These are phyloP conservation scores for Larimichthys polyactis DNA, from an alignment of 2,113 vertebrate genomes.

Conservation along the genomic window DNA sequence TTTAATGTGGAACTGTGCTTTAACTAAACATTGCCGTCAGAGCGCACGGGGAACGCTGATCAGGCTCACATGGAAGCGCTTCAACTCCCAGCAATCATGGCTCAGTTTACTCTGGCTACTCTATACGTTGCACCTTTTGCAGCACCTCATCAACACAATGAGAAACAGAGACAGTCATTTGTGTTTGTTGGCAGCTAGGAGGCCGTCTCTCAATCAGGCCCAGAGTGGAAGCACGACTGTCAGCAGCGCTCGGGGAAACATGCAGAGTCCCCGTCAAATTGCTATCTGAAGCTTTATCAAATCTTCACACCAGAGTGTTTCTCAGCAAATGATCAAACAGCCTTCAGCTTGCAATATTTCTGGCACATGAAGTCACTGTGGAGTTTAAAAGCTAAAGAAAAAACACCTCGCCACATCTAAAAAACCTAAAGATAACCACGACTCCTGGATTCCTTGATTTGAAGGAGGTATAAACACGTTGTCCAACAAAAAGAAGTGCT, in stretches of 20 bases:
- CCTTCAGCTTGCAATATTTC: constrained; percentile 60
- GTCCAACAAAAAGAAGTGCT: constrained; percentile 61
- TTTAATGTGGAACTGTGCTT: constrained; percentile 48
- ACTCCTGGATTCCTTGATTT: constrained; percentile 68
- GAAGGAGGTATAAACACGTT: constrained; percentile 65
- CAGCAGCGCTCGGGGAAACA: constrained; percentile 35
- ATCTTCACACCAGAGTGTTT: constrained; percentile 54
- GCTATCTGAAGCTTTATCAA: constrained; percentile 68
- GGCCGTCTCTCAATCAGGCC: constrained; percentile 51
- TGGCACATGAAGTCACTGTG: constrained; percentile 56
- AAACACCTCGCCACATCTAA: constrained; percentile 57
- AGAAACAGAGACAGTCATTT: constrained; percentile 58
- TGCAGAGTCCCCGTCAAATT: constrained; percentile 40
- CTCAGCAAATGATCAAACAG: constrained; percentile 67
- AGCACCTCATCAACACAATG: constrained; percentile 56
- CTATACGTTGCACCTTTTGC: constrained; percentile 47
- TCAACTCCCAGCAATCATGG: constrained; percentile 38
- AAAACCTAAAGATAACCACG: constrained; percentile 61
- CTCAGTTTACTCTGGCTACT: constrained; percentile 66
- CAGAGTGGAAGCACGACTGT: constrained; percentile 39
- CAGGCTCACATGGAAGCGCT: constrained; percentile 54
- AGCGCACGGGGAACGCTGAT: constrained; percentile 20
- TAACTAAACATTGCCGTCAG: constrained; percentile 53
- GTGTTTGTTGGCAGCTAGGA: constrained; percentile 63
- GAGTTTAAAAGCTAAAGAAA: constrained; percentile 43